Evolutionary conservation across 2,797 vertebrate genomes (phyloP), one percentile per base, ranked within the genome.

Genomic region (Scolopax rusticola): DNA sequence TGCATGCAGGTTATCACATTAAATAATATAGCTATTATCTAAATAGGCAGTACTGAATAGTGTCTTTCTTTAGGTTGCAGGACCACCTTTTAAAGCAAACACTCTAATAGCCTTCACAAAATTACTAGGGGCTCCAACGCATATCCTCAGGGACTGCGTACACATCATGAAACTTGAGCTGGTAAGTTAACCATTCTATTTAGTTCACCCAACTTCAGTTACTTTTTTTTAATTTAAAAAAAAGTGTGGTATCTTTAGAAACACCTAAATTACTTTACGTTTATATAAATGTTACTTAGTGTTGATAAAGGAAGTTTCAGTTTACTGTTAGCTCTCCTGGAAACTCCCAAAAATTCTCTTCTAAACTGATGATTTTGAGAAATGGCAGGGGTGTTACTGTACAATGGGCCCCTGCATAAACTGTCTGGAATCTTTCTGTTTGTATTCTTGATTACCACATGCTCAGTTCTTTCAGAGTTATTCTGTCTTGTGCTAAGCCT

Each of bases 101-200:
- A 99, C 99, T 57, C 98, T 99, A 94, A 99, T 99, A 98, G 99
- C 99, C 97, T 99, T 99, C 96, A 99, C 99, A 63, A 99, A 99
- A 97, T 98, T 99, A 69, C 96, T 99, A 95, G 99, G 99, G 63
- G 99, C 99, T 32, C 99, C 99, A 50, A 99, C 99, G 4, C 99
- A 99, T 97, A 99, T 99, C 97, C 99, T 99, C 59, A 98, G 99
- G 94, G 99, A 99, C 98, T 99, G 99, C 53, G 99, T 99, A 53
- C 99, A 99, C 97, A 99, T 99, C 97, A 99, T 99, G 99, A 99
- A 99, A 97, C 98, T 99, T 18, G 99, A 99, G 97, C 98, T 99
- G 99, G 99, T 99, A 97, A 97, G 99, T 97, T 89, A 57, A 5
- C 53, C 1, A 0, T 50, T 87, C 28, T 47, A 0, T 61, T 73